A percentile compares a stretch with the other conserved stretches of the same genome.
These are phyloP conservation scores for Eulithis testata DNA, from an alignment of 2,888 invertebrate genomes.

Conservation along the genomic window DNA sequence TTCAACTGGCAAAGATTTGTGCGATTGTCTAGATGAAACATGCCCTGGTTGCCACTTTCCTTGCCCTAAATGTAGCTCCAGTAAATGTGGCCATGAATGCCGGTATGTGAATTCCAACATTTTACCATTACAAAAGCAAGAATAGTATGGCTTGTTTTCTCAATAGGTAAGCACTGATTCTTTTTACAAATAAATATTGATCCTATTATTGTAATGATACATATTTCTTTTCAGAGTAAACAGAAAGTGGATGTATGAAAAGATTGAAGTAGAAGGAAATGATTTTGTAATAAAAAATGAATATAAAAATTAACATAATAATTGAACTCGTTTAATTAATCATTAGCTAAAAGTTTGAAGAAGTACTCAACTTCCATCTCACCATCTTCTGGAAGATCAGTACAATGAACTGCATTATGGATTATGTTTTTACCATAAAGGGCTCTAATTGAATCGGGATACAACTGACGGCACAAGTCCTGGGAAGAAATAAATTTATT, in stretches of 20 bases:
- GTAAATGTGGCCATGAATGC: conserved; percentile 93
- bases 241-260: conserved; percentile 91
- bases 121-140: too few relatives aligned
- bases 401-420: conserved; percentile 95
- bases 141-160: too few relatives aligned
- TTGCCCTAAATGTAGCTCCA: conserved; percentile 89
- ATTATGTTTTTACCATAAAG: conserved; percentile 91
- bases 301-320: conserved; percentile 74
- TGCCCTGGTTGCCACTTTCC: conserved; percentile 95
- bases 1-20: conserved; percentile 88
- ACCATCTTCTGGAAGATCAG: conserved; percentile 95
- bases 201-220: neutral
- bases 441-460: conserved; percentile 93
- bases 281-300: conserved; percentile 86
- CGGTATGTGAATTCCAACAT: conserved; percentile 67
- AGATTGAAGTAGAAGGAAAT: conserved; percentile 91
- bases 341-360: conserved; percentile 86
- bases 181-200: too few relatives aligned
- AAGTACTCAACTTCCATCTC: conserved; percentile 91
- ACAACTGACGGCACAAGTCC: conserved; percentile 85
- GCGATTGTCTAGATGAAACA: conserved; percentile 91
- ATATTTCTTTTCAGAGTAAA: conserved; percentile 84
- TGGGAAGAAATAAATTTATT: conserved; percentile 43
- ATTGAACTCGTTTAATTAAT: conserved; percentile 39
- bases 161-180: too few relatives aligned